Evolutionary conservation across 2,797 vertebrate species (phyloP).

Genomic region (Clamator glandarius): DNA sequence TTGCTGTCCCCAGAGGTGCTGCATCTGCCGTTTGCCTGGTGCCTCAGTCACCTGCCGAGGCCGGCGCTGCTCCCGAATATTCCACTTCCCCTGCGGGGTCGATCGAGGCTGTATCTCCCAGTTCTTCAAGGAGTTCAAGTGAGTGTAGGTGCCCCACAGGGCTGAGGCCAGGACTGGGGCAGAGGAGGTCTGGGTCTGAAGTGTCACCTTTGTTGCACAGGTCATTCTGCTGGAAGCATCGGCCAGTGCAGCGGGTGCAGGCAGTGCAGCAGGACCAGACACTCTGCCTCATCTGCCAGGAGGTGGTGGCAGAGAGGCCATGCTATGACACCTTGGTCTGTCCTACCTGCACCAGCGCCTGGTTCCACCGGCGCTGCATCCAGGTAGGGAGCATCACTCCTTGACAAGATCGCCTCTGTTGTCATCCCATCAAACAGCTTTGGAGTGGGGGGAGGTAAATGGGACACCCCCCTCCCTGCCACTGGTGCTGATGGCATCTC

Average conservation of each 20-base stretch:
- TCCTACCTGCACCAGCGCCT: neutral
- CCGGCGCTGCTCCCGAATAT: slow-evolving; percentile 69
- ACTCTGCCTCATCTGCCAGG: neutral
- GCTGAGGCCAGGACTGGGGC: accelerated
- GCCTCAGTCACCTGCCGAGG: slow-evolving; percentile 76
- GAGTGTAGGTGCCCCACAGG: neutral
- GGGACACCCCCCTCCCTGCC: neutral
- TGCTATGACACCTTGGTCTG: neutral
- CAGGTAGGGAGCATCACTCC: neutral
- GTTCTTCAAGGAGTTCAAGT: slow-evolving; percentile 78
- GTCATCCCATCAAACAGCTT: accelerated
- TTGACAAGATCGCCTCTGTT: too few species aligned
- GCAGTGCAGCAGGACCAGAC: neutral
- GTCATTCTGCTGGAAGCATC: neutral
- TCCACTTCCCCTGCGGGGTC: slow-evolving; percentile 81
- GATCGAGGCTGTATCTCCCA: slow-evolving; percentile 77
- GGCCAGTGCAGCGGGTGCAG: neutral
- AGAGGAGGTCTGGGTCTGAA: neutral
- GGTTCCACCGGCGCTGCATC: neutral
- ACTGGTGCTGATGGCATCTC: too few species aligned
- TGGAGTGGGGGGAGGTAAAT: accelerated
- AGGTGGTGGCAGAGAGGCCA: neutral
- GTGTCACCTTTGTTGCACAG: neutral
- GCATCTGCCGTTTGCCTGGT: slow-evolving; percentile 63
- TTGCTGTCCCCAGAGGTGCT: slow-evolving; percentile 65